Evolutionary conservation across 2,113 vertebrate species (phyloP), one percentile per base, ranked within the genome.

Genomic region (Podilymbus podiceps): DNA sequence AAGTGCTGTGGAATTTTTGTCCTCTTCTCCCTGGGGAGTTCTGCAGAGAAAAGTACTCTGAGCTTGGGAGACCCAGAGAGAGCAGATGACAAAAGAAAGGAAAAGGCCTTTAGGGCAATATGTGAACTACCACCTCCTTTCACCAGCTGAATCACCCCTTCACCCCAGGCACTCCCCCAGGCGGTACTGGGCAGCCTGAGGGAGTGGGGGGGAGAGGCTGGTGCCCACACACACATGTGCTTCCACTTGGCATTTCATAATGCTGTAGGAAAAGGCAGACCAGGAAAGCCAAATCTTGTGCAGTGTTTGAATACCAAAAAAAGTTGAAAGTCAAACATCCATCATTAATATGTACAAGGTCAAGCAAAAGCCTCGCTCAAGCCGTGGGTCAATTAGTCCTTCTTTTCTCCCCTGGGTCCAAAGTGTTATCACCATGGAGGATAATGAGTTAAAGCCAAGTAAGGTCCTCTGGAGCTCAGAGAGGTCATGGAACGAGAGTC

Each of bases 401-500:
- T 74, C 76, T 82, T 87, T 80, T 83, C 60, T 86, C 89, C 60
- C 75, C 35, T 66, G 50, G 40, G 63, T 78, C 81, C 75, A 30
- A 91, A 79, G 84, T 91, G 81, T 92, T 95, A 96, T 92, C 93
- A 50, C 62, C 27, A 20, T 0, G 3, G 49, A 89, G 55, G 72
- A 84, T 72, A 93, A 92, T 77, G 94, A 87, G 82, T 81, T 95
- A 92, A 94, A 95, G 85, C 30, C 64, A 93, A 75, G 93, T 49
- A 81, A 81, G 86, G 74, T 72, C 66, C 64, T 85, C 77, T 82
- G 49, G 78, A 96, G 93, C 88, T 91, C 68, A 93, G 69, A 93
- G 69, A 93, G 95, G 84, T 93, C 92, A 84, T 52, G 58, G 67
- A 96, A 90, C 19, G 8, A 94, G 92, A 91, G 67, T 74, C 5